A percentile compares a stretch with the other conserved stretches of the same genome.
phyloP scores from a whole-genome alignment of 2,888 invertebrate genomes.

The Rhyacophila evoluta region DNA sequence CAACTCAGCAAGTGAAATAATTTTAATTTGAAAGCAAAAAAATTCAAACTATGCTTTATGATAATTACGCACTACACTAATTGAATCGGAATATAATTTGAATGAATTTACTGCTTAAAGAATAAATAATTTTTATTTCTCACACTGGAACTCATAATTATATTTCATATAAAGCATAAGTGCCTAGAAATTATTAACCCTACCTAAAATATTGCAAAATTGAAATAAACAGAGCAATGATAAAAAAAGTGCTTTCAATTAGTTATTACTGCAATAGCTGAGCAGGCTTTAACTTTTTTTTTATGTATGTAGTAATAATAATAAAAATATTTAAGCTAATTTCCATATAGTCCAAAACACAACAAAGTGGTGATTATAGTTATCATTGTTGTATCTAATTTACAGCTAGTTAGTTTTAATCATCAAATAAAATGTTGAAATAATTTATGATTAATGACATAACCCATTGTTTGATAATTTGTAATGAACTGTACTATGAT shows the following conservation, averaged over 20 bases:
- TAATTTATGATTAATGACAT: too few relatives aligned
- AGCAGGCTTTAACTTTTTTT: conserved; percentile 14
- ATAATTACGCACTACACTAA: too few relatives aligned
- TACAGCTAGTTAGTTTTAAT: too few relatives aligned
- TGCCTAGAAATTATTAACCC: neutral
- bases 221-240: neutral
- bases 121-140: too few relatives aligned
- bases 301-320: neutral
- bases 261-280: conserved; percentile 32
- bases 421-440: too few relatives aligned
- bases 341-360: neutral
- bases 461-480: too few relatives aligned
- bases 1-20: conserved; percentile 37
- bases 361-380: too few relatives aligned
- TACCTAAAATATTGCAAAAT: neutral
- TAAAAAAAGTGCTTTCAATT: conserved; percentile 13
- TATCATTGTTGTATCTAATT: too few relatives aligned
- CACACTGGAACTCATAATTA: neutral
- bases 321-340: conserved; percentile 3
- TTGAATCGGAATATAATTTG: too few relatives aligned
- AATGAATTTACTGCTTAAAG: too few relatives aligned
- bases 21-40: neutral
- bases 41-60: too few relatives aligned
- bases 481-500: too few relatives aligned
- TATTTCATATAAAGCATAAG: neutral